Base-by-base conservation (phyloP, 2,113 vertebrate species). In the Rhineura floridana region DNA sequence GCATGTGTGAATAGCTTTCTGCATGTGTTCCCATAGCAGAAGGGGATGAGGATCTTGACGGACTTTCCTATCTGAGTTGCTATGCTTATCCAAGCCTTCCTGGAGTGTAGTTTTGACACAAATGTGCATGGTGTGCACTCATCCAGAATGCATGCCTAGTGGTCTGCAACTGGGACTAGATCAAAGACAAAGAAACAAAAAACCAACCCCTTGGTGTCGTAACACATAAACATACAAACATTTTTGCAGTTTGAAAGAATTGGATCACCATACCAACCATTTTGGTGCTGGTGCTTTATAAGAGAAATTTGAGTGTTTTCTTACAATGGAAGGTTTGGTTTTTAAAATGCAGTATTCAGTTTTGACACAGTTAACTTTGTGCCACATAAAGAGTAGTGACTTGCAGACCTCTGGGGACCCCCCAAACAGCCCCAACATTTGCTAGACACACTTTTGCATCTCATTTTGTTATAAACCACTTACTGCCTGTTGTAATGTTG, bases 301-400 rank as follows among this genome's bases (percentile, higher is more conserved):
- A 89, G 86, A 93, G 55, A 81, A 69, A 48, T 70, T 21, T 39
- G 82, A 52, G 73, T 23, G 46, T 72, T 75, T 83, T 86, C 93
- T 88, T 83, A 88, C 50, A 90, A 67, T 1, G 88, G 87, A 88
- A 84, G 91, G 91, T 78, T 50, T 17, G 75, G 42, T 30, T 87
- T 92, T 90, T 69, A 82, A 94, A 93, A 81, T 76, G 65, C 69
- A 93, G 88, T 9, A 19, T 83, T 91, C 87, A 83, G 42, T 79
- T 86, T 70, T 82, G 87, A 84, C 87, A 83, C 86, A 82, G 85
- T 87, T 90, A n/a, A 19, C 79, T 50, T 67, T 48, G 62, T 73
- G 50, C 50, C 79, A 82, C 84, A 36, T 36, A 87, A 93, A 93
- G 88, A 78, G 33, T 28, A 93, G 80, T 12, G 77, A 39, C 77